Evolutionary conservation across 2,113 vertebrate genomes (phyloP), one percentile per base, ranked within the genome.

Genomic region (Odocoileus virginianus): DNA sequence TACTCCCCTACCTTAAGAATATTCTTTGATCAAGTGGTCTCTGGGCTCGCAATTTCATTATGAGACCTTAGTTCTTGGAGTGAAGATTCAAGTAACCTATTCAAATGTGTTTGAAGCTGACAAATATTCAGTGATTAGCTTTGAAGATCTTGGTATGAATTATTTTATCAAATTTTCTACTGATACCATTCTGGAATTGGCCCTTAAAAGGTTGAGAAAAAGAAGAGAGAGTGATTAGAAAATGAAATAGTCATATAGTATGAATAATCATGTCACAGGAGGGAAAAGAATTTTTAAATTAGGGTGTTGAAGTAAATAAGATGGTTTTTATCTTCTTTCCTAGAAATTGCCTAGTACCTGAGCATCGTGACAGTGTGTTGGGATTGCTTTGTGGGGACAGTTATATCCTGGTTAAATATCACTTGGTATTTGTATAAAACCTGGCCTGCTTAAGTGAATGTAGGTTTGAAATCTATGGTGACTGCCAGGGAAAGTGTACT

Each of bases 371-470:
- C 84, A 92, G 28, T 83, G 1, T 89, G 3, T 94, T 74, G 60
- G 27, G 14, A 87, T 83, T 94, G 43, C 76, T 83, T 95, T 81
- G 23, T 89, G 43, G n/a, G 91, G 23, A n/a, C 43, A 91, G 33
- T 89, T 87, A 55, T 58, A 36, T 97, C 33, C 33, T 97, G 19
- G 61, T 89, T 97, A 87, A 54, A 27, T 89, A 79, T 55, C 57
- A 60, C 30, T 92, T 96, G 81, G 43, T 8, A 30, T 94, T 94
- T 96, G 2, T 91, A 55, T 96, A 94, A 97, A 97, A 84, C 50
- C 36, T 93, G 28, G 15, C 21, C 55, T 83, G 30, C 52, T 28
- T 79, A 23, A 85, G 14, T 83, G 47, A 87, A n/a, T 15, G 21
- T 81, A 60, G 30, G 13, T 89, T 95, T 96, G 54, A n/a, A 71